Evolutionary conservation across 2,113 vertebrate species (phyloP).

Genomic region (Hemibagrus wyckioides): DNA sequence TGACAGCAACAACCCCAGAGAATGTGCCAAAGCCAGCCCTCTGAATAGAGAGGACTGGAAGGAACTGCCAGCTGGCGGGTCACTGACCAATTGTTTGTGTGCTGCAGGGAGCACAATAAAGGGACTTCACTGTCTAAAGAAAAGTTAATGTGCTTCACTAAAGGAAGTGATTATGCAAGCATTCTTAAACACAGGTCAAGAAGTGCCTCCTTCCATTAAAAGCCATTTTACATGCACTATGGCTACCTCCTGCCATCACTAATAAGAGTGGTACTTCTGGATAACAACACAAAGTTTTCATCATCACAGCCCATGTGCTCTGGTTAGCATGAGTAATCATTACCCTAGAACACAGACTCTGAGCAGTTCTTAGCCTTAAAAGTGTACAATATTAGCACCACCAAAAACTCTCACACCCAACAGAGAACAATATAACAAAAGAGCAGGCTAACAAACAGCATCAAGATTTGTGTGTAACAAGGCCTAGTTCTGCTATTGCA

Average conservation of each 20-base stretch:
- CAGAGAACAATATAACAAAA: not conserved
- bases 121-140: not conserved
- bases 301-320: not conserved
- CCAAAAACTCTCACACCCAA: not conserved
- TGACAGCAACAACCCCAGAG: constrained; percentile 8
- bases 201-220: not conserved
- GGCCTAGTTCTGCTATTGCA: too few species aligned
- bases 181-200: not conserved
- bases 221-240: not conserved
- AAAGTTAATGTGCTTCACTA: not conserved
- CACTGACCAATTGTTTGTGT: constrained; percentile 4
- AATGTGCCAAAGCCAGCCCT: not conserved
- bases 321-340: not conserved
- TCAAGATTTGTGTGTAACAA: not conserved
- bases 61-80: not conserved
- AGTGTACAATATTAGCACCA: not conserved
- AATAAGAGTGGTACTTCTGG: not conserved
- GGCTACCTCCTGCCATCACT: not conserved
- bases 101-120: not conserved
- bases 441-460: not conserved
- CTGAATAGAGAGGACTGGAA: not conserved
- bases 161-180: not conserved
- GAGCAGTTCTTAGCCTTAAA: not conserved
- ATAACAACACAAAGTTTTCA: not conserved
- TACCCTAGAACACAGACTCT: not conserved